phyloP scores from a whole-genome alignment of 2,888 invertebrate species.

The Drosophila mercatorum region DNA sequence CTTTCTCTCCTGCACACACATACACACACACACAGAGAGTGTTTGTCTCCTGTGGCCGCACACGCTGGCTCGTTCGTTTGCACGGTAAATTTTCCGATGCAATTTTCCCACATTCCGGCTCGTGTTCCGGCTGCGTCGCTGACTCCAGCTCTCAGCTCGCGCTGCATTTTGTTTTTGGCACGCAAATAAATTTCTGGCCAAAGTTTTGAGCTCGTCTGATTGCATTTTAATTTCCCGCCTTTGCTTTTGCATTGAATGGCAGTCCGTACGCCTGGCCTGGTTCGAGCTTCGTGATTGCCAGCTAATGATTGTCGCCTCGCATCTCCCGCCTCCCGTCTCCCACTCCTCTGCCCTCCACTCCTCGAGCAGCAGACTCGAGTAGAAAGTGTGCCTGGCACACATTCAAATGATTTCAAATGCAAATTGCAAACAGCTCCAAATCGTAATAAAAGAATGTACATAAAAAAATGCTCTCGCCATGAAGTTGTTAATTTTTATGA shows the following conservation, averaged over 20 bases:
- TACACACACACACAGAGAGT: slow-evolving; percentile 17
- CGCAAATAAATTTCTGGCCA: slow-evolving; percentile 47
- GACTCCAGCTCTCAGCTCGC: slow-evolving; percentile 7
- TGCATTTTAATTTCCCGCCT: slow-evolving; percentile 62
- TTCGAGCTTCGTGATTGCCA: slow-evolving; percentile 39
- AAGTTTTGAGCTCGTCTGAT: slow-evolving; percentile 46
- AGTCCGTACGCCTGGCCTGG: not conserved
- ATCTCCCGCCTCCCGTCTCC: not conserved
- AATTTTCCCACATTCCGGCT: slow-evolving; percentile 50
- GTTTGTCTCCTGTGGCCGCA: slow-evolving; percentile 28
- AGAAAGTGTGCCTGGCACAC: slow-evolving; percentile 56
- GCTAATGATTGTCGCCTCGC: slow-evolving; percentile 56
- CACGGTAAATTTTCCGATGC: slow-evolving; percentile 73
- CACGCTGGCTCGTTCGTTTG: slow-evolving; percentile 39
- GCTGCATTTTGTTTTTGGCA: slow-evolving; percentile 47
- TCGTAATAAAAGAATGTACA: slow-evolving; percentile 31
- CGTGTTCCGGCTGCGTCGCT: slow-evolving; percentile 13
- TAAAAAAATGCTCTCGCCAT: slow-evolving; percentile 46
- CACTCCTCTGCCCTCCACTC: not conserved
- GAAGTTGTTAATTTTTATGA: slow-evolving; percentile 84
- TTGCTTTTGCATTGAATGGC: slow-evolving; percentile 41
- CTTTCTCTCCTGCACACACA: slow-evolving; percentile 12
- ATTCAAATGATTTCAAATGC: slow-evolving; percentile 58
- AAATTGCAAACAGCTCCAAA: slow-evolving; percentile 36
- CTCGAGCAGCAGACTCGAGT: slow-evolving; percentile 1